phyloP scores from a whole-genome alignment of 1,140 invertebrate species.

The Drosophila suzukii region DNA sequence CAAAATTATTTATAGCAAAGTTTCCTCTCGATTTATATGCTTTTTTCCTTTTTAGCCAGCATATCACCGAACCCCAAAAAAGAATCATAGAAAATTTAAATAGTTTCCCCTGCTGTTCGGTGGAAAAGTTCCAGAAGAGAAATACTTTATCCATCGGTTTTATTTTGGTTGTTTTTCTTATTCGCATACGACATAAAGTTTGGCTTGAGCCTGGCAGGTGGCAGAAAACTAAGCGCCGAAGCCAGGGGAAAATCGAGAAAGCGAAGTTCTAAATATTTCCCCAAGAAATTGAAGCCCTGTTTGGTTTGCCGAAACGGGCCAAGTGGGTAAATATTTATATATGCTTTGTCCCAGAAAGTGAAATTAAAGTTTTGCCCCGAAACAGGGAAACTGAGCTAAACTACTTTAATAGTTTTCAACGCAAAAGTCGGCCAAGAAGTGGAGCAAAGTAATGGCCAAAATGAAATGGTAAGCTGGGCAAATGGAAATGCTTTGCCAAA shows the following conservation, averaged over 20 bases:
- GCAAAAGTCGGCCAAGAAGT: constrained; percentile 42
- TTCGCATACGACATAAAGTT: constrained; percentile 55
- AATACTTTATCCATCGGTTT: constrained; percentile 38
- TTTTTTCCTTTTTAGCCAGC: constrained; percentile 26
- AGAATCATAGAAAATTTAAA: constrained; percentile 62
- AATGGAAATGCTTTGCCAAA: constrained; percentile 9
- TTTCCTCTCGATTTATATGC: constrained; percentile 29
- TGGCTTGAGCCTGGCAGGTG: constrained; percentile 47
- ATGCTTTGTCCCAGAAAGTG: constrained; percentile 50
- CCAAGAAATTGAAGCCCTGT: constrained; percentile 58
- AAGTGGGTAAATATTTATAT: constrained; percentile 48
- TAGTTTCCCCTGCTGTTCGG: constrained; percentile 52
- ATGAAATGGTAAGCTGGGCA: constrained; percentile 42
- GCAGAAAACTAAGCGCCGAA: not conserved
- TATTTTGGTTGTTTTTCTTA: constrained; percentile 21
- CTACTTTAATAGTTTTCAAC: constrained; percentile 70
- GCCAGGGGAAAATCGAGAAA: constrained; percentile 11
- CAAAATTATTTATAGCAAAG: constrained; percentile 81
- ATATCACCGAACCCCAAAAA: constrained; percentile 54
- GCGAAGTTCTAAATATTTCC: constrained; percentile 40
- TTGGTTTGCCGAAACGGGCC: constrained; percentile 6
- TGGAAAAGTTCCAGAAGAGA: constrained; percentile 18
- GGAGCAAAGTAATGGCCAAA: constrained; percentile 24
- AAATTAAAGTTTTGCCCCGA: constrained; percentile 67
- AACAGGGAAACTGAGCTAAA: constrained; percentile 57